Base-by-base conservation (phyloP, 2,888 invertebrate genomes). In the Noctua pronuba region DNA sequence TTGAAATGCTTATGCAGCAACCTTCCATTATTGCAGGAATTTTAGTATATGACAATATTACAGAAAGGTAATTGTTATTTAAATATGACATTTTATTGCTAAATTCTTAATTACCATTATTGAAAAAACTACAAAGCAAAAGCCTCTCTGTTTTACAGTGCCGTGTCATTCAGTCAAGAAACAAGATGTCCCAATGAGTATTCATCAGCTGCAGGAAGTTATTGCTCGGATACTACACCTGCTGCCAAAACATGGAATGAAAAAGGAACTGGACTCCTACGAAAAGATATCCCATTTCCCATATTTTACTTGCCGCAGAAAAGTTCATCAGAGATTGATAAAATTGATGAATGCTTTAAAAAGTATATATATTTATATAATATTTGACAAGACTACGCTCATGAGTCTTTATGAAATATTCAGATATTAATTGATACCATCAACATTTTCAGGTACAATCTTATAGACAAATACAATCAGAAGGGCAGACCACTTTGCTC, bases 241-340 rank as follows among this genome's bases (percentile, higher is more conserved):
- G 96, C 95, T 81, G 96, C 97, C 0, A 98, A 98, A 98, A 97
- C 97, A 0, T 99, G 99, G 99, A 99, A 99, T 96, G 97, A 97
- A 24, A 93, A 95, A 86, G 99, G 99, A 16, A 98, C 98, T 24
- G 98, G 98, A 3, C 94, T 99, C 24, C 93, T 99, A 87, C 97
- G 98, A 89, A 97, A 97, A 89, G 98, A 99, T 91, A 98, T 99
- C 91, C 98, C 98, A n/a, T 99, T 99, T 90, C 99, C 99, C 0
- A 98, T 99, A 88, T 99, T 99, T 94, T 98, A 98, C 82, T 95
- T 99, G 58, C 97, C 97, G 3, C 92, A 92, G 49, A 89, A 94
- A n/a, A 90, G 94, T 73, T 90, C 95, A 8, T 96, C 97, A 72
- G 97, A 98, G 82, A 96, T 98, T 44, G 87, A 93, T 1, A 97